Evolutionary conservation across 2,797 vertebrate genomes (phyloP).

Genomic region (Sebastes cheni): DNA sequence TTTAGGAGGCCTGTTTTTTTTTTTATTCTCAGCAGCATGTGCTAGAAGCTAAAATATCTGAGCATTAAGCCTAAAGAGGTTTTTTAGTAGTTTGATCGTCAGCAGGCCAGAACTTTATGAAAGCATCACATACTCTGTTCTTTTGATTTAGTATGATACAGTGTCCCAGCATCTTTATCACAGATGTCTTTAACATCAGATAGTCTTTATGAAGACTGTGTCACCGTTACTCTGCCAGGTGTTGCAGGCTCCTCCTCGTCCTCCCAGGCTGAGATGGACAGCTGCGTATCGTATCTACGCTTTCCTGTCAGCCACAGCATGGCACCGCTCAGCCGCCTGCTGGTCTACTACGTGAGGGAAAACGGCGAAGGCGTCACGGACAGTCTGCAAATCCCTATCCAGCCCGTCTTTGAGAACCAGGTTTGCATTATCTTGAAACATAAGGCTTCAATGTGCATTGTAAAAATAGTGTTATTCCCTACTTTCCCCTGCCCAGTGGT

Average conservation of each 20-base stretch:
- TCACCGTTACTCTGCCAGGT: constrained; percentile 49
- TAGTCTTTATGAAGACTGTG: not conserved
- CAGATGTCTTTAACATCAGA: not conserved
- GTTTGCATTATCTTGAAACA: constrained; percentile 62
- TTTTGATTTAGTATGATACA: not conserved
- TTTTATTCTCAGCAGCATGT: not conserved
- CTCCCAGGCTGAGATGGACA: constrained; percentile 79
- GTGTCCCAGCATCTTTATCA: not conserved
- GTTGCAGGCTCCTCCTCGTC: constrained; percentile 65
- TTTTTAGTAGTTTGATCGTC: not conserved
- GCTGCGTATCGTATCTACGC: constrained; percentile 84
- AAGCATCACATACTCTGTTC: not conserved
- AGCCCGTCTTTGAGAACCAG: constrained; percentile 89
- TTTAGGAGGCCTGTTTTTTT: not conserved
- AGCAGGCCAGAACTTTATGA: not conserved
- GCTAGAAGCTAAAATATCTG: not conserved
- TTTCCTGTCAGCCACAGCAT: constrained; percentile 84
- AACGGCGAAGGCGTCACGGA: constrained; percentile 92
- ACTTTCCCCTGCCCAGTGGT: not conserved
- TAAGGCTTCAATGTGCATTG: not conserved
- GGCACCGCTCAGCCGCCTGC: constrained; percentile 88
- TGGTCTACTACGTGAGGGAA: constrained; percentile 90
- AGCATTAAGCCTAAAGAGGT: not conserved
- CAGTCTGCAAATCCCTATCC: constrained; percentile 87
- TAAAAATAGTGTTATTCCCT: not conserved